Conservation (phyloP, 2,113 vertebrate genomes). For the Silurus meridionalis region DNA sequence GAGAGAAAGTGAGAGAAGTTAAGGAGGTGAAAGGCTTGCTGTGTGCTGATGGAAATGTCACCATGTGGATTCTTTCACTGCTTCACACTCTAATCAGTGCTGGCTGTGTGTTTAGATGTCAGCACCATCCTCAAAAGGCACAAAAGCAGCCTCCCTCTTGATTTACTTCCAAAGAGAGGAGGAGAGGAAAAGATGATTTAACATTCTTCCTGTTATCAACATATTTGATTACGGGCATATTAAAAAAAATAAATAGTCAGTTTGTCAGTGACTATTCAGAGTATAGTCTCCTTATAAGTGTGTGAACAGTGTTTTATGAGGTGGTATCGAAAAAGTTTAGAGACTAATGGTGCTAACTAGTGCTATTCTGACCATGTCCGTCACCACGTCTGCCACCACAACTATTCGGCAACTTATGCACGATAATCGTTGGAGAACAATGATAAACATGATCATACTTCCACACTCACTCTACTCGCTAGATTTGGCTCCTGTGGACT, state of each 20-base stretch:
- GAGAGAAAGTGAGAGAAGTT: conserved; percentile 13
- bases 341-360: too few species aligned
- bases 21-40: conserved; percentile 10
- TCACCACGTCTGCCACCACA: too few species aligned
- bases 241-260: neutral
- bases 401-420: too few species aligned
- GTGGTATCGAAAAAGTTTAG: too few species aligned
- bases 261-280: neutral
- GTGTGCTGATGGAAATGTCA: conserved; percentile 42
- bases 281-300: neutral
- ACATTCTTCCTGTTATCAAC: neutral
- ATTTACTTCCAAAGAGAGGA: neutral
- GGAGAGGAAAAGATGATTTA: neutral
- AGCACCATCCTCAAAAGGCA: conserved; percentile 28
- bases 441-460: too few species aligned
- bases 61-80: conserved; percentile 32
- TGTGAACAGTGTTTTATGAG: neutral
- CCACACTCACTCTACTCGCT: too few species aligned
- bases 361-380: too few species aligned
- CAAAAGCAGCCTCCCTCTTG: neutral
- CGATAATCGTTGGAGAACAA: too few species aligned
- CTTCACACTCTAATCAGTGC: conserved; percentile 42
- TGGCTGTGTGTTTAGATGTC: conserved; percentile 31
- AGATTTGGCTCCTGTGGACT: too few species aligned
- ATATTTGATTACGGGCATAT: neutral